Conservation (phyloP, 1,140 invertebrate species). For the Halotydeus destructor region DNA sequence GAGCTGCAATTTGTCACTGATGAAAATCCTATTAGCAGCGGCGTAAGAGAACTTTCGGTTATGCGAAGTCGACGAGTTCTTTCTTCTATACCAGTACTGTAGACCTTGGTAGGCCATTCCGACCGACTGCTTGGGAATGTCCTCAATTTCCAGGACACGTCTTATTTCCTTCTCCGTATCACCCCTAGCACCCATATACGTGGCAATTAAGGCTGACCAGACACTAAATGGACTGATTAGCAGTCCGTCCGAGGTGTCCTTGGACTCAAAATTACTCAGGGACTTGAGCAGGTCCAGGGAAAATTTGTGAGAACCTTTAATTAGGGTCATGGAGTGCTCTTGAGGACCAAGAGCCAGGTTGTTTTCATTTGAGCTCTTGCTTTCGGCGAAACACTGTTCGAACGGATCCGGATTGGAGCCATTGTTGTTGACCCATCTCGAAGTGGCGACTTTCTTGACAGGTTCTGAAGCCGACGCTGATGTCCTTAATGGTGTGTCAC, state of each 20-base stretch:
- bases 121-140: conserved; percentile 9
- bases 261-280: conserved; percentile 10
- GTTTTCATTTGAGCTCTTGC: background rate
- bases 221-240: conserved; percentile 18
- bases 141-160: conserved; percentile 15
- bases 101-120: conserved; percentile 15
- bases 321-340: conserved; percentile 2
- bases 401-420: too few species aligned
- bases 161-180: conserved; percentile 20
- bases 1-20: conserved; percentile 10
- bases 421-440: too few species aligned
- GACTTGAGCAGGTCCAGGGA: conserved; percentile 7
- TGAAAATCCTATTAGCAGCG: conserved; percentile 15
- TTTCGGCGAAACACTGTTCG: background rate
- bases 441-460: too few species aligned
- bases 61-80: conserved; percentile 21
- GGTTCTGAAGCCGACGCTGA: too few species aligned
- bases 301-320: conserved; percentile 6
- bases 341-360: background rate
- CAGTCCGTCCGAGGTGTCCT: conserved; percentile 9
- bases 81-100: conserved; percentile 11
- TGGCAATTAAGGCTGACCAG: conserved; percentile 17
- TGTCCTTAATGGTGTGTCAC: too few species aligned
- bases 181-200: conserved; percentile 21
- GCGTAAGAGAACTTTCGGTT: conserved; percentile 1